Base-by-base conservation (phyloP, 1,140 invertebrate species). In the Eumeta japonica region DNA sequence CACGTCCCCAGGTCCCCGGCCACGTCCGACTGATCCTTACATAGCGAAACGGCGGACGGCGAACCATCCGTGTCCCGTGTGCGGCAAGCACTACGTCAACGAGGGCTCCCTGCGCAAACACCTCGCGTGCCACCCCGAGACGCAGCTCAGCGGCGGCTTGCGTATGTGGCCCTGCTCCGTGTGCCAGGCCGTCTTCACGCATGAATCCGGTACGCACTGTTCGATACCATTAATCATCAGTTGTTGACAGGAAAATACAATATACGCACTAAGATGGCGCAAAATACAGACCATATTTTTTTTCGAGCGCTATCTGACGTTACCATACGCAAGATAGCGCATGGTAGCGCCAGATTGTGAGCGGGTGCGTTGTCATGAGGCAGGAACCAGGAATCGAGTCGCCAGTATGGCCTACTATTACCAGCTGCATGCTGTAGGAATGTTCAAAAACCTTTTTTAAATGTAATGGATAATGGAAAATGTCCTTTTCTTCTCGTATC, bases 91-190 rank as follows among this genome's bases (percentile, higher is more conserved):
- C 71, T 95, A 94, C 75, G 90, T 94, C 48, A 95, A 94, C 75
- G 92, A 95, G 75, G 92, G 92, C 45, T 92, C 89, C 45, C 77
- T 94, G 43, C 82, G 91, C 52, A 94, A 94, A 72, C 92, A 95
- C 73, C 80, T 94, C 50, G 88, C 90, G 37, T 92, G 89, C 59
- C 92, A 95, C 77, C 90, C 91, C 11, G 91, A 94, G 79, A 92
- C 90, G 29, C 90, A 92, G 65, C 81, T 93, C 29, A 87, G 88
- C 50, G 88, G 85, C 53, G 87, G 87, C 44, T 80, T 94, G 33
- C 80, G 90, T 58, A 94, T 94, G 90, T 93, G 90, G 90, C 90
- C 92, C 10, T 94, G 92, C 74, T 92, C 88, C 43, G 90, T 94
- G 24, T 94, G 92, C 59, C 90, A 94, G 74, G 90, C 91, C 33